phyloP scores from a whole-genome alignment of 1,140 invertebrate genomes.

The Ganaspis sp. region DNA sequence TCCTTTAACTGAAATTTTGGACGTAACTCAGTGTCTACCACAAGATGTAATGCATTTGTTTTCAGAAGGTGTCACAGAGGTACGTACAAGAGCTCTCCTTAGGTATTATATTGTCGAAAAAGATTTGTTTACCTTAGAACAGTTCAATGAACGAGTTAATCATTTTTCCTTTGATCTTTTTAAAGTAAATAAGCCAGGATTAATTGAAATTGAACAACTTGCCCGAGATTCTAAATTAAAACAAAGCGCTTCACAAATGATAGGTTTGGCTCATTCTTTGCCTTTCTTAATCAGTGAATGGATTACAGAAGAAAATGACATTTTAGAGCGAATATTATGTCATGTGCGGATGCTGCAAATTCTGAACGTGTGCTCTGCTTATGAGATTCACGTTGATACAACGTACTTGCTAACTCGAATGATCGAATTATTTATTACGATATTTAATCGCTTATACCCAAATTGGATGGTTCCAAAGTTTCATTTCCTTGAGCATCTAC shows the following conservation, averaged over 20 bases:
- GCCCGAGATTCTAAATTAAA: conserved; percentile 33
- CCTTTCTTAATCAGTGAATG: conserved; percentile 49
- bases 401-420: conserved; percentile 40
- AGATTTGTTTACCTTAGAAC: conserved; percentile 42
- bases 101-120: conserved; percentile 33
- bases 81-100: conserved; percentile 33
- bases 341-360: conserved; percentile 40
- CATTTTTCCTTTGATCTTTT: conserved; percentile 50
- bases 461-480: conserved; percentile 48
- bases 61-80: conserved; percentile 46
- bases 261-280: conserved; percentile 45
- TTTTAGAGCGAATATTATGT: not conserved
- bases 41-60: conserved; percentile 55
- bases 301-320: conserved; percentile 9
- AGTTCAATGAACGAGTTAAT: conserved; percentile 37
- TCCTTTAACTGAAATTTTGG: conserved; percentile 47
- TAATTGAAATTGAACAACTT: conserved; percentile 40
- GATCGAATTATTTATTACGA: conserved; percentile 42
- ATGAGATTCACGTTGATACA: conserved; percentile 39
- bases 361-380: conserved; percentile 18
- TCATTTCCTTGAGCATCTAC: conserved; percentile 49
- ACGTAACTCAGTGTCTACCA: conserved; percentile 51
- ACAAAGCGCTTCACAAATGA: conserved; percentile 50
- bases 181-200: conserved; percentile 41
- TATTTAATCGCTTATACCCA: conserved; percentile 45